Conservation (phyloP, 2,888 invertebrate species). For the Netelia fuscicornis region DNA sequence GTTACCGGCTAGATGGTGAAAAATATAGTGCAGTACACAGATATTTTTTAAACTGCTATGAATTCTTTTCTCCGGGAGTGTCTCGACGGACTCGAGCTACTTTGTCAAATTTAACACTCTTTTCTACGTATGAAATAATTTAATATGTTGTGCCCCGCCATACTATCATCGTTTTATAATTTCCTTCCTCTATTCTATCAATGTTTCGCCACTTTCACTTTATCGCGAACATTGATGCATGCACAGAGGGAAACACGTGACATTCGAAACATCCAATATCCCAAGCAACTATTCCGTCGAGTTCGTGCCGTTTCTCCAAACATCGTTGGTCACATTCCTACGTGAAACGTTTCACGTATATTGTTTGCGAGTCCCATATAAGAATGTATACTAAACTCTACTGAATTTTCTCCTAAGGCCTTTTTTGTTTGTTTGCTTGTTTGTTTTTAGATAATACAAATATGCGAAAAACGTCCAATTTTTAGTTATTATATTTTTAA, state of each 20-base stretch:
- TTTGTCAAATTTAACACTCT: not conserved
- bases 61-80: not conserved
- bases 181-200: conserved; percentile 12
- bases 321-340: conserved; percentile 25
- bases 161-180: conserved; percentile 18
- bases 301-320: not conserved
- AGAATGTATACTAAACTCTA: not conserved
- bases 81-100: not conserved
- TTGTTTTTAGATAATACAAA: not conserved
- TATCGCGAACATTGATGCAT: not conserved
- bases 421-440: not conserved
- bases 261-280: conserved; percentile 45
- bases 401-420: not conserved
- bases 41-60: not conserved
- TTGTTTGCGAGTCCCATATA: conserved; percentile 6
- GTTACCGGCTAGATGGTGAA: not conserved
- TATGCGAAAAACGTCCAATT: not conserved
- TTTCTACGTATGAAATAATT: not conserved
- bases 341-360: conserved; percentile 18
- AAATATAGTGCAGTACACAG: not conserved
- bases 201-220: conserved; percentile 15
- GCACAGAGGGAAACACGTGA: not conserved
- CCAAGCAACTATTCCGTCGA: conserved; percentile 20
- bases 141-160: not conserved
- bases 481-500: not conserved